These are phyloP conservation scores for Calliopsis andreniformis DNA, from an alignment of 1,140 invertebrate species.

Conservation along the genomic window DNA sequence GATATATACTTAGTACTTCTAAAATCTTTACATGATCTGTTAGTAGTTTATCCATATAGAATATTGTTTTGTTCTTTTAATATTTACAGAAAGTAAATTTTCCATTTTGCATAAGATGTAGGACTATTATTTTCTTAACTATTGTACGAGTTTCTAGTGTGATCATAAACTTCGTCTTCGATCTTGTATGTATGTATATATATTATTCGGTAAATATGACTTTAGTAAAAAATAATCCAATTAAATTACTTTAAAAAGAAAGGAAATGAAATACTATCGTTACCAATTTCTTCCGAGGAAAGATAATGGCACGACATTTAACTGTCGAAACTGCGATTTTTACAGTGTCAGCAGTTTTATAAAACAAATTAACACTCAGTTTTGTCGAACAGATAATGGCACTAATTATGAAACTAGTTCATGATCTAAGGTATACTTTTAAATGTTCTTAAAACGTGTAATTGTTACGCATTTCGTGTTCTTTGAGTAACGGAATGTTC, in stretches of 20 bases:
- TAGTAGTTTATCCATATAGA: conserved; percentile 54
- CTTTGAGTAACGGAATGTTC: conserved; percentile 1
- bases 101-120: conserved; percentile 30
- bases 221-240: not conserved
- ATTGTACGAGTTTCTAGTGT: conserved; percentile 37
- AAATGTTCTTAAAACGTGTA: not conserved
- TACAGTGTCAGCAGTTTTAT: not conserved
- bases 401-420: conserved; percentile 56
- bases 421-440: conserved; percentile 36
- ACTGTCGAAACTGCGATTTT: not conserved
- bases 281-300: conserved; percentile 18
- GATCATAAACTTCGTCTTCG: conserved; percentile 55
- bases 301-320: conserved; percentile 48
- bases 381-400: conserved; percentile 35
- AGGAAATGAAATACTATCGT: not conserved
- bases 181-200: conserved; percentile 47
- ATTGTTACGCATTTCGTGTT: not conserved
- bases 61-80: conserved; percentile 55
- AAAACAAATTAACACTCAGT: conserved; percentile 37
- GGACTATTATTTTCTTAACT: conserved; percentile 40
- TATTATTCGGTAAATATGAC: conserved; percentile 1
- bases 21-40: conserved; percentile 71
- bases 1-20: conserved; percentile 67
- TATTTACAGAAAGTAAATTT: conserved; percentile 72
- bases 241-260: not conserved